Base-by-base conservation (phyloP, 2,113 vertebrate genomes). In the Emydura subglobosa region DNA sequence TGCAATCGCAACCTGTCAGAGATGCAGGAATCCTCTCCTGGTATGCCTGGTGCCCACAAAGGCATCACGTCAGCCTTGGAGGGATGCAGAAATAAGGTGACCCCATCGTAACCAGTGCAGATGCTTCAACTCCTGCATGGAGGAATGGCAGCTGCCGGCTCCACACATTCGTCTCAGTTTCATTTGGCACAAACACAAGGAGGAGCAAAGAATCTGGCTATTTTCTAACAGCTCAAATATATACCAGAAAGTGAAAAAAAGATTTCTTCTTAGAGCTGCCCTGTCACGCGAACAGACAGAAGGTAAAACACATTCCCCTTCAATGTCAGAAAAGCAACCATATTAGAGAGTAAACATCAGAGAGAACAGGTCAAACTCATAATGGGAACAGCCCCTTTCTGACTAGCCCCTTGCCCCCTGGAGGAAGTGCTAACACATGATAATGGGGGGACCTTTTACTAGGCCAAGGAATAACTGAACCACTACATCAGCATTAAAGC, bases 1-100 rank as follows among this genome's bases (percentile, higher is more conserved):
- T 98, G 97, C 8, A 96, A 97, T 14, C 7, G 68, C 49, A 86
- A 54, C 2, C 88, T 91, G 3, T 0, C 53, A 39, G 34, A 22
- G 0, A 44, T 1, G 0, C 86, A 82, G n/a, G 96, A 95, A 76
- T 94, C 93, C 0, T 39, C 90, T 4, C 96, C 93, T 0, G 79
- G 85, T 4, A n/a, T 34, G 13, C 50, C 89, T 1, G 0, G 49
- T 1, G 49, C 74, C 51, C 10, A 0, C 0, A 53, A 68, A 1
- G 82, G 93, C 1, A 0, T 19, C 0, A 11, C 91, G 42, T 84
- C 74, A 34, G 47, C 94, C 44, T 93, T 90, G 4, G 87, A 90
- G 0, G 5, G 94, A 91, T 90, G 78, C 55, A 4, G 39, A 86
- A 97, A 96, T 3, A 96, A 97, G 86, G 94, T 91, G 94, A 29